These are phyloP conservation scores for Julus scanicus DNA, from an alignment of 2,888 invertebrate species.

Conservation along the genomic window DNA sequence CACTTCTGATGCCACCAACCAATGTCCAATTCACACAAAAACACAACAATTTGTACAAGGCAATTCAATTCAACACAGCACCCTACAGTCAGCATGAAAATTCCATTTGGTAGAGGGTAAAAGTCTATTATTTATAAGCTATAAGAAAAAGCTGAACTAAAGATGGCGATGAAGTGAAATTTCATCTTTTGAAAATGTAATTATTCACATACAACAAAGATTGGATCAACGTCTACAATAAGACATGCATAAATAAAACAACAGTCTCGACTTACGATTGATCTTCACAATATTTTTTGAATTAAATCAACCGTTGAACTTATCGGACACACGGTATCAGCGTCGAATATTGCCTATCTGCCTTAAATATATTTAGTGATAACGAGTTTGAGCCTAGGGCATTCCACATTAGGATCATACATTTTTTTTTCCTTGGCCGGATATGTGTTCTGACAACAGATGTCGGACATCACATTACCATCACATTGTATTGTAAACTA, in stretches of 20 bases:
- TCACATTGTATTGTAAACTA: slow-evolving; percentile 34
- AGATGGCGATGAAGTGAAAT: too few relatives aligned
- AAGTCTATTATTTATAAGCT: too few relatives aligned
- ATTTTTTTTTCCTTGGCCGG: neutral
- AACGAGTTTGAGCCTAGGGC: neutral
- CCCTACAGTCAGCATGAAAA: too few relatives aligned
- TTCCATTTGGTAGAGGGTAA: too few relatives aligned
- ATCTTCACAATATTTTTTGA: neutral
- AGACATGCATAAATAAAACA: neutral
- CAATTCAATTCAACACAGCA: too few relatives aligned
- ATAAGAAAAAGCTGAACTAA: too few relatives aligned
- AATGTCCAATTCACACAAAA: too few relatives aligned
- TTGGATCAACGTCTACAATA: neutral
- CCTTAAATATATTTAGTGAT: neutral
- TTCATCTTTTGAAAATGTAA: too few relatives aligned
- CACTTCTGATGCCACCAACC: too few relatives aligned
- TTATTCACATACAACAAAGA: too few relatives aligned
- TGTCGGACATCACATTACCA: slow-evolving; percentile 28
- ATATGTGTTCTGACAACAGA: slow-evolving; percentile 14
- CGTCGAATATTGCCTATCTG: neutral
- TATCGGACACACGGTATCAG: neutral
- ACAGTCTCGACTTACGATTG: neutral
- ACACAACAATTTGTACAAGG: too few relatives aligned
- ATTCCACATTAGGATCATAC: neutral
- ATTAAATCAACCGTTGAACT: neutral